A percentile compares a stretch with the other conserved stretches of the same genome.
These are phyloP conservation scores for Drosophila kepulauana DNA, from an alignment of 1,140 invertebrate genomes.

Conservation along the genomic window DNA sequence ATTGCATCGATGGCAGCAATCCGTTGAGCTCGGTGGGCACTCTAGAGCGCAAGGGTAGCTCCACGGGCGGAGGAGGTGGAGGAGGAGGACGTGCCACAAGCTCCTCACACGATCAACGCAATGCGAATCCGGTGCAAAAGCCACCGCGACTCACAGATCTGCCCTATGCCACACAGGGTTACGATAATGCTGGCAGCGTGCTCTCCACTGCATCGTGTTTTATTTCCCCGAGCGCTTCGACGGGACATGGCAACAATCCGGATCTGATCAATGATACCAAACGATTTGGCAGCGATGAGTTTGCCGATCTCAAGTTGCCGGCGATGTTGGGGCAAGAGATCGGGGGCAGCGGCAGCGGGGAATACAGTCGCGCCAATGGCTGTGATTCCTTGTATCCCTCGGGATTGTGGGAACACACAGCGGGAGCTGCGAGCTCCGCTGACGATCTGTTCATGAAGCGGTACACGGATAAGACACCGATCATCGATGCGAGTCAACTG, in stretches of 20 bases:
- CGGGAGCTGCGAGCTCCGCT: constrained; percentile 69
- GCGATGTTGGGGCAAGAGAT: constrained; percentile 42
- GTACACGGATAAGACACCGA: constrained; percentile 91
- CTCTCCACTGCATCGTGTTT: constrained; percentile 87
- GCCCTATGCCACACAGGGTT: constrained; percentile 88
- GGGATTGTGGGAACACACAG: constrained; percentile 87
- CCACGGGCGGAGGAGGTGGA: background rate
- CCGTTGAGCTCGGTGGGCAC: constrained; percentile 17
- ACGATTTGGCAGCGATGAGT: constrained; percentile 86
- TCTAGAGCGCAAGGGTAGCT: constrained; percentile 68
- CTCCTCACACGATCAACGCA: constrained; percentile 85
- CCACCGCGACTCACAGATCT: constrained; percentile 89
- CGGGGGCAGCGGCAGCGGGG: constrained; percentile 86
- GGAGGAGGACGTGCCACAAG: constrained; percentile 13
- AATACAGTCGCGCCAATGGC: constrained; percentile 89
- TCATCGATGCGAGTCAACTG: constrained; percentile 87
- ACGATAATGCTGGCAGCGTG: constrained; percentile 87
- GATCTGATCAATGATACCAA: constrained; percentile 93
- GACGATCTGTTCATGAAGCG: constrained; percentile 86
- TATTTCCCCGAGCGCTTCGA: constrained; percentile 89
- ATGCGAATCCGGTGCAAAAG: constrained; percentile 89
- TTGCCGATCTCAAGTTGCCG: constrained; percentile 72
- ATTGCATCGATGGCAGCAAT: constrained; percentile 60
- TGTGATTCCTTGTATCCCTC: constrained; percentile 90
- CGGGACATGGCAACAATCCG: constrained; percentile 89